Conservation (phyloP, 2,797 vertebrate genomes). For the Malurus leucopterus region DNA sequence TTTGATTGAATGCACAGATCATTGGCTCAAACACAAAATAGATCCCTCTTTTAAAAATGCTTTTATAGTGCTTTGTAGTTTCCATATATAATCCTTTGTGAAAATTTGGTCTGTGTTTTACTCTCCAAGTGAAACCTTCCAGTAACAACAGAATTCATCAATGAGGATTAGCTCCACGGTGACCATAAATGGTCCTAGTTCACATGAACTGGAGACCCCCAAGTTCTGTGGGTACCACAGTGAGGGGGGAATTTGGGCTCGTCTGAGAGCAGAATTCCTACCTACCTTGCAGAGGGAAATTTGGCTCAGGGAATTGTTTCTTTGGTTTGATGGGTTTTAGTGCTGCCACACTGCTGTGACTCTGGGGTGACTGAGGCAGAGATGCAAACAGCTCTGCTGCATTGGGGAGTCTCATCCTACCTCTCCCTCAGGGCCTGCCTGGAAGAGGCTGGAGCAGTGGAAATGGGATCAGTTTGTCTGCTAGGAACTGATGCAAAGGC, state of each 20-base stretch:
- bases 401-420: rapidly evolving
- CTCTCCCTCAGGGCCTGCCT: not conserved
- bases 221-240: not conserved
- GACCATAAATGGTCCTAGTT: not conserved
- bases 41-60: not conserved
- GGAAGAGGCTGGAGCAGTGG: rapidly evolving
- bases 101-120: not conserved
- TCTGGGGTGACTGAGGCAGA: not conserved
- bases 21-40: not conserved
- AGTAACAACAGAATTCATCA: not conserved
- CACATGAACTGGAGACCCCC: rapidly evolving
- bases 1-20: not conserved
- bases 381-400: not conserved
- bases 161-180: rapidly evolving
- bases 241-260: not conserved
- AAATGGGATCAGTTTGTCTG: not conserved
- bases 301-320: not conserved
- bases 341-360: not conserved
- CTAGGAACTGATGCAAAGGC: not conserved
- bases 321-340: not conserved
- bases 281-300: not conserved
- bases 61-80: not conserved
- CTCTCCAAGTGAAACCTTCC: not conserved
- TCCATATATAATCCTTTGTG: not conserved
- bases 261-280: too few species aligned